Percentiles rank a stretch among this genome's conserved stretches.
Evolutionary conservation across 30 jellyfish, hydroid and myxozoan species (phyloP).

Genomic region (Phacellophora camtschatica): DNA sequence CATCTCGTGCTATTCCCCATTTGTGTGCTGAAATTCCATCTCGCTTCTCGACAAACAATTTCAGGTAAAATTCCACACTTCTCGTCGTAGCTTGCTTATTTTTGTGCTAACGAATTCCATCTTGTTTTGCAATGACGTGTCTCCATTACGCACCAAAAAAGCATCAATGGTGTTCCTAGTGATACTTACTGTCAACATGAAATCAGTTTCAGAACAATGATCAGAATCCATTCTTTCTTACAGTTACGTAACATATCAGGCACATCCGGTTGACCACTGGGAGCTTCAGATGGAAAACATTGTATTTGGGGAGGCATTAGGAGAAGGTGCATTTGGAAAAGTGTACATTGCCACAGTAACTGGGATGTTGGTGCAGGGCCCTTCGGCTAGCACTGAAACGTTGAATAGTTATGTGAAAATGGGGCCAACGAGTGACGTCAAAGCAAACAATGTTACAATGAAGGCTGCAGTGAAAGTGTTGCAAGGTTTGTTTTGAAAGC

Average conservation of each 20-base stretch:
- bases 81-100: too few relatives aligned
- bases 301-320: slow-evolving; percentile 65
- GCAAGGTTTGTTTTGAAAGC: slow-evolving; percentile 61
- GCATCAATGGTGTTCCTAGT: too few relatives aligned
- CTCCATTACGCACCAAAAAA: too few relatives aligned
- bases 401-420: background rate
- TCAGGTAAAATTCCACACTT: too few relatives aligned
- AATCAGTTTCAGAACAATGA: background rate
- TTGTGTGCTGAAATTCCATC: too few relatives aligned
- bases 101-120: too few relatives aligned
- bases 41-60: background rate
- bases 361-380: slow-evolving; percentile 6
- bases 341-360: slow-evolving; percentile 69
- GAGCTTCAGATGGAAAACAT: slow-evolving; percentile 67
- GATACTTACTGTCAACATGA: too few relatives aligned
- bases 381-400: background rate
- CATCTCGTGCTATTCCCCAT: background rate
- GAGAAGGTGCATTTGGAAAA: slow-evolving; percentile 97
- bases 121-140: too few relatives aligned
- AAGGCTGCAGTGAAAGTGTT: slow-evolving; percentile 74
- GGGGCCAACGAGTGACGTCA: background rate
- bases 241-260: background rate
- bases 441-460: background rate
- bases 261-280: slow-evolving; percentile 59
- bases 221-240: background rate